Evolutionary conservation across 30 jellyfish, hydroid and myxozoan genomes (phyloP).

Genomic region (Aurelia aurita complex sp. Pacific): DNA sequence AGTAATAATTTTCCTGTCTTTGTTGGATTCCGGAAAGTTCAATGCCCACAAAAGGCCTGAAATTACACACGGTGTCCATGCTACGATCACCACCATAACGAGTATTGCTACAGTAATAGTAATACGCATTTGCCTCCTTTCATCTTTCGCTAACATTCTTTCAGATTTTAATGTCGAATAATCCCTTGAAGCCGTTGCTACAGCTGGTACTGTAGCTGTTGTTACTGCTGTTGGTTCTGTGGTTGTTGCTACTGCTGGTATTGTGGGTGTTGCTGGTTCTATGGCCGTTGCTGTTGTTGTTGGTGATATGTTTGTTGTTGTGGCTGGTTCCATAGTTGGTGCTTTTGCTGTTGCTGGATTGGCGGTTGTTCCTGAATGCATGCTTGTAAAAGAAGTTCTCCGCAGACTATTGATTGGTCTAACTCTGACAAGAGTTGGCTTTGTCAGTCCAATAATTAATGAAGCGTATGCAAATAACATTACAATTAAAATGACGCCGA

Average conservation of each 20-base stretch:
- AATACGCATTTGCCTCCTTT: slow-evolving; percentile 48
- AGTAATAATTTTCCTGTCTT: slow-evolving; percentile 12
- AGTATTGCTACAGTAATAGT: slow-evolving; percentile 43
- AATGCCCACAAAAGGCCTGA: slow-evolving; percentile 51
- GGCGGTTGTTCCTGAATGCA: not conserved
- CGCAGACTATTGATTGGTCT: not conserved
- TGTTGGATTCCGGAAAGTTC: slow-evolving; percentile 14
- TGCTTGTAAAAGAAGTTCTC: not conserved
- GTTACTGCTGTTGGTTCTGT: too few species aligned
- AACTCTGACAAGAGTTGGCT: not conserved
- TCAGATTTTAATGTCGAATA: not conserved
- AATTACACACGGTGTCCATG: slow-evolving; percentile 54
- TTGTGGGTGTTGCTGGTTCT: too few species aligned
- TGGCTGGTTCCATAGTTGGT: not conserved
- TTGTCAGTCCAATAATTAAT: slow-evolving; percentile 10
- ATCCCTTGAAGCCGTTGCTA: too few species aligned
- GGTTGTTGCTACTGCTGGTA: not conserved
- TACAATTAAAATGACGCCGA: slow-evolving; percentile 5
- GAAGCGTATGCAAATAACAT: slow-evolving; percentile 45
- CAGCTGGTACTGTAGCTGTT: not conserved
- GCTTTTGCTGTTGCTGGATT: not conserved
- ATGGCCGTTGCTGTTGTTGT: too few species aligned
- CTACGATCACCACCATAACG: slow-evolving; percentile 3
- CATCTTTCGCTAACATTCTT: slow-evolving; percentile 8
- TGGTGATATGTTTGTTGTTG: not conserved